Base-by-base conservation (phyloP, 2,113 vertebrate species). In the Mystacornis crossleyi region DNA sequence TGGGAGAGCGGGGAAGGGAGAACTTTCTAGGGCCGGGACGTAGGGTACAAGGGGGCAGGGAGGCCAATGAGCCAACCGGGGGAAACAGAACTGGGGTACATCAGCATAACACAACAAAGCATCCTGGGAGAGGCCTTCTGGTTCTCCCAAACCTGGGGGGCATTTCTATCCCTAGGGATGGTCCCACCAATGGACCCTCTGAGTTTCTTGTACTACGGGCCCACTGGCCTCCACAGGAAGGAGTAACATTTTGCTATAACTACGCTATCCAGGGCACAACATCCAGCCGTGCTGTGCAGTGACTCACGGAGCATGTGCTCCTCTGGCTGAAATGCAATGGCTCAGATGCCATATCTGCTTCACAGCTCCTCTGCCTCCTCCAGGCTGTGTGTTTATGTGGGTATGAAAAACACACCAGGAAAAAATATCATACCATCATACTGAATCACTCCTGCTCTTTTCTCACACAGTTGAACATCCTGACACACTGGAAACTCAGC, bases 361-460 rank as follows among this genome's bases (percentile, higher is more conserved):
- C 65, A 65, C 70, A 86, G 51, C 40, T 71, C 69, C 54, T 91
- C 74, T 81, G 48, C 78, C 60, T 92, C 71, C 81, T 81, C 40
- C 78, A 50, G 67, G 34, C 20, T 60, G 3, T 58, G 57, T 71
- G 71, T 84, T 87, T 50, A 61, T 13, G 8, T 5, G 1, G 24
- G 70, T 8, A 51, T 0, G 0, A 86, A 84, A 90, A 92, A 62
- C 54, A 89, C 47, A 73, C 43, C 23, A 36, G 83, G 65, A 87
- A 45, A 79, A 95, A 79, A 86, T 62, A 83, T 72, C 85, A 72
- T 51, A 51, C 19, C 4, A 54, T 94, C 79, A 17, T 50, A 71
- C 55, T 58, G 86, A 94, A 94, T 91, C 69, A 84, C 48, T 91
- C 75, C n/a, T 91, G 91, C 67, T 94, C 89, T 93, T 97, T 94